Percentiles rank a stretch among this genome's conserved stretches.
Evolutionary conservation across 2,113 vertebrate species (phyloP).

Genomic region (Phaethornis superciliosus): DNA sequence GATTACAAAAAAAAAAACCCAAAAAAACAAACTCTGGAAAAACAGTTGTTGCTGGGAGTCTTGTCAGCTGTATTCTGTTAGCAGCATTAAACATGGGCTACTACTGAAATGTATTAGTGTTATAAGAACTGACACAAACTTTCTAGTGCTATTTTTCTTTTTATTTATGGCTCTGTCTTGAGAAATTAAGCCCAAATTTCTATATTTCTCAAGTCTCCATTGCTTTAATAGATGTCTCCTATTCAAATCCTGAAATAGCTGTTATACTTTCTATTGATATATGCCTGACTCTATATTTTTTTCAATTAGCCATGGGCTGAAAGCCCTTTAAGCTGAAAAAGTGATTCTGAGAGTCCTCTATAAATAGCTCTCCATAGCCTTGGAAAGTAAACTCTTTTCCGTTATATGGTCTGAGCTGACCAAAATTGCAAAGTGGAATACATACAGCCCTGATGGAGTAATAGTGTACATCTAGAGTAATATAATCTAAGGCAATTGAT

Average conservation of each 20-base stretch:
- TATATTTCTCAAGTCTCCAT: not conserved
- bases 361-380: not conserved
- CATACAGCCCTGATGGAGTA: not conserved
- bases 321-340: not conserved
- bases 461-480: not conserved
- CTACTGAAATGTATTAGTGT: not conserved
- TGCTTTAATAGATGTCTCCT: not conserved
- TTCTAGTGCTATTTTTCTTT: not conserved
- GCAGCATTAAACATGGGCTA: not conserved
- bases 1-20: not conserved
- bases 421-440: not conserved
- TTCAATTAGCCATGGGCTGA: not conserved
- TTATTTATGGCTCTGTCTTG: not conserved
- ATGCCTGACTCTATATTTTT: not conserved
- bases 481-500: not conserved
- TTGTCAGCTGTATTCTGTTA: not conserved
- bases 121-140: not conserved
- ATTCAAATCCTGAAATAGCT: not conserved
- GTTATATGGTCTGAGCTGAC: not conserved
- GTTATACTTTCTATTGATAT: not conserved
- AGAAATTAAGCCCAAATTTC: not conserved
- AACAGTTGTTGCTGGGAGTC: not conserved
- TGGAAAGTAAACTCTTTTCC: not conserved
- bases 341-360: not conserved
- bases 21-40: not conserved